Conservation (phyloP, 2,797 vertebrate species). For the Holocentrus rufus region DNA sequence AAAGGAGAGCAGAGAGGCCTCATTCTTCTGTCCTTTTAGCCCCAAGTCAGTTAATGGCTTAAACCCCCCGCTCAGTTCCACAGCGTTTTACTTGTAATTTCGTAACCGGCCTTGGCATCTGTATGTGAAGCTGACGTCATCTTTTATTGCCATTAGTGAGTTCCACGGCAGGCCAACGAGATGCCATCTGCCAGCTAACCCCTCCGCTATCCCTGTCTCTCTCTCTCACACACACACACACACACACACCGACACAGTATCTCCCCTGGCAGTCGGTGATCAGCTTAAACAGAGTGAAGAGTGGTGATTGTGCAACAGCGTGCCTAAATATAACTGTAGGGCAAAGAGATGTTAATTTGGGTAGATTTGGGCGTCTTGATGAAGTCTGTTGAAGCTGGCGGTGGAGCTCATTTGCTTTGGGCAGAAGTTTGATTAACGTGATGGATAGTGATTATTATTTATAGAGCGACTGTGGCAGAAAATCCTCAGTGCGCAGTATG, state of each 20-base stretch:
- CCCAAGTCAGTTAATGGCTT: not conserved
- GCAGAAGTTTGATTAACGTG: not conserved
- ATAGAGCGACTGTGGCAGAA: too few relatives aligned
- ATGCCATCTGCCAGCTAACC: conserved; percentile 64
- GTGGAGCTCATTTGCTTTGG: not conserved
- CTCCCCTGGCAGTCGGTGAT: conserved; percentile 33
- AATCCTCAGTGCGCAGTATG: too few relatives aligned
- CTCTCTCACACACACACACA: not conserved
- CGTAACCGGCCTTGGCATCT: conserved; percentile 35
- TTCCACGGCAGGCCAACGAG: conserved; percentile 26
- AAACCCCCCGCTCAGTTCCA: conserved; percentile 1
- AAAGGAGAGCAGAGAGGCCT: not conserved
- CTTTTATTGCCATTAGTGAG: conserved; percentile 30
- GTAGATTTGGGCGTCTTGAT: not conserved
- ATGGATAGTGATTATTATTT: too few relatives aligned
- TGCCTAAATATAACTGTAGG: conserved; percentile 48
- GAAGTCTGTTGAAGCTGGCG: not conserved
- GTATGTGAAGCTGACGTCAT: conserved; percentile 32
- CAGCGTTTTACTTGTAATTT: conserved; percentile 45
- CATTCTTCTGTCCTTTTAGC: conserved; percentile 18
- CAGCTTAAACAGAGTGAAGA: conserved; percentile 53
- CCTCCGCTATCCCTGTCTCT: conserved; percentile 5
- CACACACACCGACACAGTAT: conserved; percentile 8
- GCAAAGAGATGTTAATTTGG: conserved; percentile 18
- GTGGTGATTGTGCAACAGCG: conserved; percentile 41